phyloP scores from a whole-genome alignment of 23 tunicate genomes.

The Phallusia fumigata region DNA sequence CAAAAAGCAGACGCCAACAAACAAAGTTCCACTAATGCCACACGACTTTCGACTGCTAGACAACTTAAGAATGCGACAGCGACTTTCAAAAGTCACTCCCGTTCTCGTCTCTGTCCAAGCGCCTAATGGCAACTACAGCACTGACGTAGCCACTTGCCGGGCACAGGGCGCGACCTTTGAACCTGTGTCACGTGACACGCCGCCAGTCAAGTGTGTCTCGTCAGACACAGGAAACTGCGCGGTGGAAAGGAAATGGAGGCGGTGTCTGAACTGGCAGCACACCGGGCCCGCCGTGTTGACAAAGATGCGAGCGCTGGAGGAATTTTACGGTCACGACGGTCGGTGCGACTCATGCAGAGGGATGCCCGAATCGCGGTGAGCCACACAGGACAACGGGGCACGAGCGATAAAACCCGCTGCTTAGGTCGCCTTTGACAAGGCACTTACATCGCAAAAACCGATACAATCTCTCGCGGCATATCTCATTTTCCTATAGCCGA shows the following conservation, averaged over 20 bases:
- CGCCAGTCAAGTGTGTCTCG: constrained; percentile 15
- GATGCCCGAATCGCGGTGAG: neutral
- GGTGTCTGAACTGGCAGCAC: neutral
- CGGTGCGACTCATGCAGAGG: neutral
- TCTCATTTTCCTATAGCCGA: no score
- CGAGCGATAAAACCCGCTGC: neutral
- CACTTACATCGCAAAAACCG: neutral
- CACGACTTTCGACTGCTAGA: neutral
- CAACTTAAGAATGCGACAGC: neutral
- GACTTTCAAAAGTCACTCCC: no score
- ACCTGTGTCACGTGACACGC: neutral
- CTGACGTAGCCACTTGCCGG: constrained; percentile 4
- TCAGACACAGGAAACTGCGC: constrained; percentile 5
- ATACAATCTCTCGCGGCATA: neutral
- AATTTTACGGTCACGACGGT: neutral
- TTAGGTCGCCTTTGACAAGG: constrained; percentile 12
- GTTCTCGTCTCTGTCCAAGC: neutral
- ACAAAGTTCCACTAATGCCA: neutral
- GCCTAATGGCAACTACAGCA: neutral
- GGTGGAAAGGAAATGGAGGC: constrained; percentile 10
- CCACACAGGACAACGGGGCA: neutral
- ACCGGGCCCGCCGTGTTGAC: constrained; percentile 1
- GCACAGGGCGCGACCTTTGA: constrained; percentile 5
- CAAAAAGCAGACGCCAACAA: neutral
- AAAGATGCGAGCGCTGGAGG: neutral